Percentiles rank a stretch among this genome's conserved stretches.
phyloP scores from a whole-genome alignment of 2,888 invertebrate species.

The Monoplex corrugatus region DNA sequence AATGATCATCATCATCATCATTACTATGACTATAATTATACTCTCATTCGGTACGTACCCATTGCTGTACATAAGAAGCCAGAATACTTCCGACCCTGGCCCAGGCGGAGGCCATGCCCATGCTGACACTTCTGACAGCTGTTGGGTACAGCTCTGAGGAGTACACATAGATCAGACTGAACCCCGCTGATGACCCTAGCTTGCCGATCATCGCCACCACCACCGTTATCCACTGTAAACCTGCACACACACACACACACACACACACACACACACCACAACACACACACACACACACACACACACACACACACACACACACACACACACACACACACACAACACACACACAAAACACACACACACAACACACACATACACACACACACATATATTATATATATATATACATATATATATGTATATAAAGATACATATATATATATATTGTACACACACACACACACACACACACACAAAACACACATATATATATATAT shows the following conservation, averaged over 20 bases:
- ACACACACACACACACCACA: not conserved
- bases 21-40: no score
- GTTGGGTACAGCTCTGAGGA: conserved; percentile 67
- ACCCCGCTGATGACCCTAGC: conserved; percentile 64
- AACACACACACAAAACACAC: not conserved
- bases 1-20: no score
- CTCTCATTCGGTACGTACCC: no score
- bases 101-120: conserved; percentile 63
- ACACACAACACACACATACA: not conserved
- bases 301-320: not conserved
- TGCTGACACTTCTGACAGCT: conserved; percentile 62
- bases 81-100: conserved; percentile 66
- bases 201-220: conserved; percentile 65
- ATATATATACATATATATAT: not conserved
- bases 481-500: not conserved
- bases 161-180: conserved; percentile 61
- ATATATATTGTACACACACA: not conserved
- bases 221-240: conserved; percentile 60
- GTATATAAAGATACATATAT: not conserved
- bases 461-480: no score
- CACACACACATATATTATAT: not conserved
- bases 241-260: conserved; percentile 49
- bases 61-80: conserved; percentile 64
- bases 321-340: conserved; percentile 3
- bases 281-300: not conserved